Base-by-base conservation (phyloP, 37 sponge, comb jelly and placozoan genomes). In the Spongilla lacustris region DNA sequence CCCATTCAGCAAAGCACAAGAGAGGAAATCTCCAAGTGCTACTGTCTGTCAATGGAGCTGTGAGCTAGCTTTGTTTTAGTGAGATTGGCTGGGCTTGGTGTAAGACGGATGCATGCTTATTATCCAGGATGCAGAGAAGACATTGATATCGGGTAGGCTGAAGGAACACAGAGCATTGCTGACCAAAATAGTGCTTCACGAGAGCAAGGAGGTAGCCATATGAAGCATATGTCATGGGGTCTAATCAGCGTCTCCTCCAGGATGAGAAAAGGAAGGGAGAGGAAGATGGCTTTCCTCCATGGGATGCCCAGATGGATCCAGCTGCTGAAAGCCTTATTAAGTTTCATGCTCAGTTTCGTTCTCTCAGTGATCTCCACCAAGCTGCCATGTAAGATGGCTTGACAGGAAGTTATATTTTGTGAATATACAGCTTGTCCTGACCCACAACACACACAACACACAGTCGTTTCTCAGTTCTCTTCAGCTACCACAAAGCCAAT, bases 1-100 rank as follows among this genome's bases (percentile, higher is more conserved):
- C 90, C 46, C 90, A 90, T 71, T 90, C 90, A 31, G 81, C 77
- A 30, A 84, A 90, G 69, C 27, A 28, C 28, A 66, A 67, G 6
- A 30, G 84, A 76, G 90, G 90, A 27, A 80, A 3, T 38, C 27
- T 90, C 32, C n/a, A 58, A 58, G 1, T 58, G 19, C 11, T 58
- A 17, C 58, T 58, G 19, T 58, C 58, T 58, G 21, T 58, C 58
- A 58, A 58, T 10, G 58, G 58, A 19, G 58, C 58, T 17, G 58
- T 58, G 1, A 58, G 58, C 11, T 1, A 58, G 58, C 11, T 1
- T 58, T 13, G 21, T 58, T 17, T 14, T 58, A 17, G 19, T 58
- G 14, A 58, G 14, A 58, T 58, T 1, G 41, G 41, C 6, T 41
- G 3, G 58, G 19, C 58, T 58, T 58, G 58, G 11, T 58, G 58